Conservation (phyloP, 2,113 vertebrate species). For the Conger conger region DNA sequence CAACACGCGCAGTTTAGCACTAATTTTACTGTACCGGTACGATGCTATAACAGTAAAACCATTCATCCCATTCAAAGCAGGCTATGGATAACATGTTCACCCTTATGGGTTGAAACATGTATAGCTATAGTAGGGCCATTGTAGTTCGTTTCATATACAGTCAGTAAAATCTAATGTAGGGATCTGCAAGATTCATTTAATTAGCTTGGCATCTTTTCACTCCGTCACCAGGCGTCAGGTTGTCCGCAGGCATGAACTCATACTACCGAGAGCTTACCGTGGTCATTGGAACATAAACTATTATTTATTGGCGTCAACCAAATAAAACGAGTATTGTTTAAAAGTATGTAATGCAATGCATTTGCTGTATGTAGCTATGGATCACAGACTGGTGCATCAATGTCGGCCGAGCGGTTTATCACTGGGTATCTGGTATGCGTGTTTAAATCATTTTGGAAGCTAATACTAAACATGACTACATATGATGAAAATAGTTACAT, state of each 20-base stretch:
- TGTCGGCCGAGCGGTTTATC: background rate
- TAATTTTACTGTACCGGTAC: background rate
- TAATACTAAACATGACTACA: background rate
- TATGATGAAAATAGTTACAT: background rate
- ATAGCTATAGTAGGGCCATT: background rate
- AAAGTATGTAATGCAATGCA: background rate
- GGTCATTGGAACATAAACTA: background rate
- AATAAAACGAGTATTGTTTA: background rate
- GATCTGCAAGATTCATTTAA: conserved; percentile 21
- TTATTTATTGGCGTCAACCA: background rate
- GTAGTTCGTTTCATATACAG: background rate
- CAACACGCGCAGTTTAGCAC: background rate
- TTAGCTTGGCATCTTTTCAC: conserved; percentile 21
- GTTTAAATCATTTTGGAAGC: background rate
- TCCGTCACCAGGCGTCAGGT: conserved; percentile 28
- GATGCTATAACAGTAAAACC: background rate
- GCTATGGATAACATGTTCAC: too few relatives aligned
- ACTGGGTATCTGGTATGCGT: background rate
- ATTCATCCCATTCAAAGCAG: too few relatives aligned
- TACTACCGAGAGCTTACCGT: background rate
- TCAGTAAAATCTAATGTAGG: background rate
- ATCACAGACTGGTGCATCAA: background rate
- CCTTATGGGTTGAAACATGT: too few relatives aligned
- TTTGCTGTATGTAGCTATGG: background rate
- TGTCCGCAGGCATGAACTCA: conserved; percentile 2